Conservation (phyloP, 2,113 vertebrate species). For the Leptobrachium leishanense region DNA sequence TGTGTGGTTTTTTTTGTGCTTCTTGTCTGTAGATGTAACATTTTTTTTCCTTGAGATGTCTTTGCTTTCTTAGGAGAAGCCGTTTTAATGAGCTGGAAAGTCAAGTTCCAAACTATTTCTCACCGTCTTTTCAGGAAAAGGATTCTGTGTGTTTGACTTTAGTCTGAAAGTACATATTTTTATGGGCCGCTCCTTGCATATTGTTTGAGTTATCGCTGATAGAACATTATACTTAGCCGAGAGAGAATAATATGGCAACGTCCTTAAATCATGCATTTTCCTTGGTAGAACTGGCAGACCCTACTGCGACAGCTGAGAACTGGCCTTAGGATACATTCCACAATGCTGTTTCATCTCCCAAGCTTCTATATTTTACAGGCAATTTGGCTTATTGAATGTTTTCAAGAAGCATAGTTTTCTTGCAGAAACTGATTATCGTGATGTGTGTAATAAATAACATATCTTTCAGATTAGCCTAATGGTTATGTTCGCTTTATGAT, state of each 20-base stretch:
- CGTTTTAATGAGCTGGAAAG: constrained; percentile 26
- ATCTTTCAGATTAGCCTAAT: neutral
- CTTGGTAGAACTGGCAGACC: neutral
- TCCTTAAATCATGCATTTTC: constrained; percentile 12
- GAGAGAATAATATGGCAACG: neutral
- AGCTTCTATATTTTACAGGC: constrained; percentile 28
- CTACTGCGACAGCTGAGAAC: constrained; percentile 20
- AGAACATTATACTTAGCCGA: constrained; percentile 2
- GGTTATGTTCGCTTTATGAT: neutral
- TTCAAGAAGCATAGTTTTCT: constrained; percentile 15
- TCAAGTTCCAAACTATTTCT: constrained; percentile 18
- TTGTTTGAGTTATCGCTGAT: constrained; percentile 33
- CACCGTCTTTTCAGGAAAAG: constrained; percentile 5
- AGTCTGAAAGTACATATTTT: constrained; percentile 16
- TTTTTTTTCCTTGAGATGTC: neutral
- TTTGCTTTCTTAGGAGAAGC: neutral
- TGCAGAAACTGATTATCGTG: neutral
- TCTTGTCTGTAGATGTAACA: neutral
- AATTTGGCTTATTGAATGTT: constrained; percentile 21
- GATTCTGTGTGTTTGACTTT: neutral
- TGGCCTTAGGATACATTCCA: constrained; percentile 34
- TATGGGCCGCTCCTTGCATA: constrained; percentile 13
- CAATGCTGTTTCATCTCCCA: constrained; percentile 7
- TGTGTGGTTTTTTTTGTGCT: neutral
- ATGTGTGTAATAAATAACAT: neutral